phyloP scores from a whole-genome alignment of 2,888 invertebrate genomes.

The Tetrapedia diversipes region DNA sequence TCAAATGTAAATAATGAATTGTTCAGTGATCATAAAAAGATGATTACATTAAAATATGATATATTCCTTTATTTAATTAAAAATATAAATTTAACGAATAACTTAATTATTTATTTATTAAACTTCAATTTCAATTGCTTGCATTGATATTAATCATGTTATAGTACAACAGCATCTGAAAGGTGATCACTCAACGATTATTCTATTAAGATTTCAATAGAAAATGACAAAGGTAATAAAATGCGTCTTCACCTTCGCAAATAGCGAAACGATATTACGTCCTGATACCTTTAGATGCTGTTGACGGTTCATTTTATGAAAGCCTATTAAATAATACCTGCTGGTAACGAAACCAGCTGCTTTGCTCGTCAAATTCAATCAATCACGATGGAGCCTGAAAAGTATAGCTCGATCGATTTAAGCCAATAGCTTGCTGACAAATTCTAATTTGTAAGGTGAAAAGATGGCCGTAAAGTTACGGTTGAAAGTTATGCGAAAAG shows the following conservation, averaged over 20 bases:
- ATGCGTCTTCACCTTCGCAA: background rate
- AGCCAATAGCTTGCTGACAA: constrained; percentile 4
- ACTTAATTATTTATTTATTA: too few species aligned
- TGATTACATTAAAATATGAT: too few species aligned
- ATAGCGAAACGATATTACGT: constrained; percentile 17
- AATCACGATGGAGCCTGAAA: constrained; percentile 19
- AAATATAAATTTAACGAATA: too few species aligned
- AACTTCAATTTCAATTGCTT: background rate
- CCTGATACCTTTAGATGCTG: constrained; percentile 6
- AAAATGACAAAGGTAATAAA: background rate
- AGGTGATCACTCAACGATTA: background rate
- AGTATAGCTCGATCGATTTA: constrained; percentile 29
- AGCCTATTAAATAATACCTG: constrained; percentile 36
- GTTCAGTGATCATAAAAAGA: too few species aligned
- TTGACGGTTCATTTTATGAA: constrained; percentile 15
- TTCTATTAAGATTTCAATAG: background rate
- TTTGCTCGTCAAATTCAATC: constrained; percentile 38
- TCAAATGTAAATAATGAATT: too few species aligned
- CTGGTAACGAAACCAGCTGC: constrained; percentile 21
- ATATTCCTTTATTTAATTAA: too few species aligned
- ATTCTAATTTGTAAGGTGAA: background rate
- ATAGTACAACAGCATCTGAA: background rate
- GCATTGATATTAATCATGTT: background rate
- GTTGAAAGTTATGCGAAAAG: too few species aligned
- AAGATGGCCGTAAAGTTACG: background rate